Evolutionary conservation across 2,888 invertebrate genomes (phyloP).

Genomic region (Acanthococcus lagerstroemiae): DNA sequence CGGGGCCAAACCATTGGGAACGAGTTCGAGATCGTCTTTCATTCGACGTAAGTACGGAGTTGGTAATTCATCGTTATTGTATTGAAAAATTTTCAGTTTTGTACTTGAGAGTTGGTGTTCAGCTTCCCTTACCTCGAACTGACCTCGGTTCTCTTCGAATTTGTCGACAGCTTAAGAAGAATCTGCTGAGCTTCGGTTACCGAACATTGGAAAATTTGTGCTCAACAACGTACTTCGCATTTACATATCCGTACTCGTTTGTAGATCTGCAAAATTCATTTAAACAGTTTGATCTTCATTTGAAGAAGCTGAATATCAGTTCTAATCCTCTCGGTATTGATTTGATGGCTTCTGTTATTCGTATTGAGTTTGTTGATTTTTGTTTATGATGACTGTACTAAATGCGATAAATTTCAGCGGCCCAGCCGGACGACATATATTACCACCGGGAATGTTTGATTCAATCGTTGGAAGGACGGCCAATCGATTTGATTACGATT

Average conservation of each 20-base stretch:
- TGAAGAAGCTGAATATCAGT: slow-evolving; percentile 20
- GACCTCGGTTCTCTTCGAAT: not conserved
- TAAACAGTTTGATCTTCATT: slow-evolving; percentile 8
- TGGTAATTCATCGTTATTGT: not conserved
- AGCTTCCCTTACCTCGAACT: not conserved
- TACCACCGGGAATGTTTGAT: slow-evolving; percentile 72
- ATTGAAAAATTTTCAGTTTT: not conserved
- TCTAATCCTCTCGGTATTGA: slow-evolving; percentile 8
- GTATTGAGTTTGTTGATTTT: not conserved
- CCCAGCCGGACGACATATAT: slow-evolving; percentile 60
- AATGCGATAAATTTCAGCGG: slow-evolving; percentile 27
- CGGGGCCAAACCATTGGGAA: slow-evolving; percentile 63
- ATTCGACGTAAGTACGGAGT: slow-evolving; percentile 52
- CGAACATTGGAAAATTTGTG: slow-evolving; percentile 58
- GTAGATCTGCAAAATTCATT: slow-evolving; percentile 54
- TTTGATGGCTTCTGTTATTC: not conserved
- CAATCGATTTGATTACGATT: slow-evolving; percentile 73
- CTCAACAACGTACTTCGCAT: slow-evolving; percentile 74
- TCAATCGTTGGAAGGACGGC: slow-evolving; percentile 63
- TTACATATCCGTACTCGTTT: slow-evolving; percentile 83
- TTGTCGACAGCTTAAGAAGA: slow-evolving; percentile 13
- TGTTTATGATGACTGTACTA: not conserved
- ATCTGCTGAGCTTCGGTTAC: slow-evolving; percentile 57
- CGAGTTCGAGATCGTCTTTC: slow-evolving; percentile 67
- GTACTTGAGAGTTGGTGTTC: not conserved